Conservation (phyloP, 2,113 vertebrate genomes). For the Percopsis transmontana region DNA sequence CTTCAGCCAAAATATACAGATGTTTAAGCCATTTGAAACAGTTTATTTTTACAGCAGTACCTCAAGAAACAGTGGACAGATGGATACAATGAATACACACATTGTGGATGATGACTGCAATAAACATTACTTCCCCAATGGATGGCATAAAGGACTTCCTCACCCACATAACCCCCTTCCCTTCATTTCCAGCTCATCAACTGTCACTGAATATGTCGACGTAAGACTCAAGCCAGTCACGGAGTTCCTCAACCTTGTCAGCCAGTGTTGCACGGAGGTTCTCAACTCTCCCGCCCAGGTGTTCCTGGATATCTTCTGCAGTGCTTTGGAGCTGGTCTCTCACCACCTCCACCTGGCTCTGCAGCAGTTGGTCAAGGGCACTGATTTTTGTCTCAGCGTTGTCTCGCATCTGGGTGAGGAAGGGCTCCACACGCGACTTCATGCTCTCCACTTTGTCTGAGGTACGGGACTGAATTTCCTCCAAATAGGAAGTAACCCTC, state of each 20-base stretch:
- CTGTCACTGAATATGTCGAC: slow-evolving; percentile 14
- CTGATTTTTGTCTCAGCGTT: slow-evolving; percentile 67
- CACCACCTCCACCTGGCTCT: slow-evolving; percentile 57
- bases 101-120: neutral
- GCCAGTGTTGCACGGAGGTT: slow-evolving; percentile 51
- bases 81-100: neutral
- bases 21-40: neutral
- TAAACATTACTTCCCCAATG: neutral
- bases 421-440: slow-evolving; percentile 62
- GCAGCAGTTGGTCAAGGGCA: slow-evolving; percentile 67
- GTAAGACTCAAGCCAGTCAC: slow-evolving; percentile 64
- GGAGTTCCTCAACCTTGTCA: slow-evolving; percentile 53
- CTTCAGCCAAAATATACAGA: neutral
- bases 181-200: neutral
- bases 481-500: slow-evolving; percentile 51
- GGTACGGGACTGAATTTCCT: slow-evolving; percentile 55
- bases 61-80: too few species aligned
- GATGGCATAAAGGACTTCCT: neutral
- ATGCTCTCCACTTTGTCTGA: slow-evolving; percentile 49
- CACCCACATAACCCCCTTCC: neutral
- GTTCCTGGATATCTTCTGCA: slow-evolving; percentile 50
- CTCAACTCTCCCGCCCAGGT: slow-evolving; percentile 38
- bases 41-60: too few species aligned
- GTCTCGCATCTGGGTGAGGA: slow-evolving; percentile 58
- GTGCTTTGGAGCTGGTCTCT: slow-evolving; percentile 39